Percentiles rank a stretch among this genome's conserved stretches.
phyloP scores from a whole-genome alignment of 1,140 invertebrate species.

The Rhagoletis pomonella region DNA sequence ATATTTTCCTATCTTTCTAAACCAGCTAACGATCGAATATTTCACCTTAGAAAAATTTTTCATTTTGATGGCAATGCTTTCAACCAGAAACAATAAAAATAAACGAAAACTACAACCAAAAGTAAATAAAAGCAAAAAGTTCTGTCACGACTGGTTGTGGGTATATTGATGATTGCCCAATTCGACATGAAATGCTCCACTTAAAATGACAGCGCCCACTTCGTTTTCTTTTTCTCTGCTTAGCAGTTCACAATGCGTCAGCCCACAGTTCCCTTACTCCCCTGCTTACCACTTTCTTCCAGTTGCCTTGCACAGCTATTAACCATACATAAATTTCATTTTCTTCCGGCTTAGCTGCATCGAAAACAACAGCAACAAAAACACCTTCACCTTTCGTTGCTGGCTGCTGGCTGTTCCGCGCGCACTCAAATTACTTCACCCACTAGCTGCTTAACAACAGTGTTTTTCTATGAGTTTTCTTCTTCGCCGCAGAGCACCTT shows the following conservation, averaged over 20 bases:
- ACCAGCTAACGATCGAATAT: background rate
- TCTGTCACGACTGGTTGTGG: background rate
- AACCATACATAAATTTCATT: no score
- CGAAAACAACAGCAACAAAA: background rate
- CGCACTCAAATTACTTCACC: no score
- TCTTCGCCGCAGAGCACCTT: no score
- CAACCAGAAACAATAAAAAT: background rate
- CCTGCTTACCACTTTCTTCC: no score
- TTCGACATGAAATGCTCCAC: slow-evolving; percentile 10
- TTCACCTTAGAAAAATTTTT: slow-evolving; percentile 24
- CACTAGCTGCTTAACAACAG: no score
- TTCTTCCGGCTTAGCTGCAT: no score
- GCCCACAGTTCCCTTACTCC: no score
- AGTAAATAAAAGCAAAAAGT: background rate
- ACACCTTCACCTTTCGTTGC: background rate
- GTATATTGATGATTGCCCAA: background rate
- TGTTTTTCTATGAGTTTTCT: no score
- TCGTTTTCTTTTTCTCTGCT: background rate
- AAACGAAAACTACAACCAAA: background rate
- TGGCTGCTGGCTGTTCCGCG: background rate
- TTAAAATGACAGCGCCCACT: background rate
- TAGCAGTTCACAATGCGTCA: no score
- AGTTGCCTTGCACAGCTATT: no score
- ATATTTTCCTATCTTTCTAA: background rate
- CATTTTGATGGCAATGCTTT: slow-evolving; percentile 19